Conservation (phyloP, 2,113 vertebrate genomes). For the Syrmaticus mikado region DNA sequence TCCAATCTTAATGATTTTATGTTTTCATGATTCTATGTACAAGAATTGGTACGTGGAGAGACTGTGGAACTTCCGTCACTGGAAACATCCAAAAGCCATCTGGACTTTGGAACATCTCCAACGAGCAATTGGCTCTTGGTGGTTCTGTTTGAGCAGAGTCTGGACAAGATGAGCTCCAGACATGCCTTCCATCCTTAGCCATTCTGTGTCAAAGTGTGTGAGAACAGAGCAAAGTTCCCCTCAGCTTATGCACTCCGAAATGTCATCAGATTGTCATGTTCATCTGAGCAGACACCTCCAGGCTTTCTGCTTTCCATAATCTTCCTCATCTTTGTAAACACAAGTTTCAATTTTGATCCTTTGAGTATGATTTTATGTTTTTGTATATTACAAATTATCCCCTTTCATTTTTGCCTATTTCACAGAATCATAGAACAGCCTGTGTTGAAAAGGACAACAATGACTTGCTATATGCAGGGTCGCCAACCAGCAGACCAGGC, state of each 20-base stretch:
- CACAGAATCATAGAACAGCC: too few relatives aligned
- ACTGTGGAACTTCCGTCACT: background rate
- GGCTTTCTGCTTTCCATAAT: background rate
- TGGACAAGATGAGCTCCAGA: background rate
- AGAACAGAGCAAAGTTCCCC: background rate
- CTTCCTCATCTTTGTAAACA: background rate
- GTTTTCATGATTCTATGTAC: background rate
- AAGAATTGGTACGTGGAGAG: background rate
- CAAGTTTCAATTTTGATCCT: background rate
- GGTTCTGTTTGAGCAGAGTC: background rate
- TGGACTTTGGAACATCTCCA: background rate
- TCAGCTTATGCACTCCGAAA: background rate
- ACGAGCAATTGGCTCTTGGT: background rate
- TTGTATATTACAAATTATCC: background rate
- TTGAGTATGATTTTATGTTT: background rate
- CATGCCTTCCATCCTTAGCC: background rate
- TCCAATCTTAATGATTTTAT: too few relatives aligned
- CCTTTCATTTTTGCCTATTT: background rate
- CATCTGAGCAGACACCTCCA: background rate
- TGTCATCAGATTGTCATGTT: background rate
- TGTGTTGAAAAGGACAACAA: too few relatives aligned
- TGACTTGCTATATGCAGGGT: too few relatives aligned
- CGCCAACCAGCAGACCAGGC: too few relatives aligned
- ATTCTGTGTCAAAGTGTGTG: background rate
- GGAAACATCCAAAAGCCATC: background rate